phyloP scores from a whole-genome alignment of 92 coral and sea anemone genomes.

The Porites cylindrica region DNA sequence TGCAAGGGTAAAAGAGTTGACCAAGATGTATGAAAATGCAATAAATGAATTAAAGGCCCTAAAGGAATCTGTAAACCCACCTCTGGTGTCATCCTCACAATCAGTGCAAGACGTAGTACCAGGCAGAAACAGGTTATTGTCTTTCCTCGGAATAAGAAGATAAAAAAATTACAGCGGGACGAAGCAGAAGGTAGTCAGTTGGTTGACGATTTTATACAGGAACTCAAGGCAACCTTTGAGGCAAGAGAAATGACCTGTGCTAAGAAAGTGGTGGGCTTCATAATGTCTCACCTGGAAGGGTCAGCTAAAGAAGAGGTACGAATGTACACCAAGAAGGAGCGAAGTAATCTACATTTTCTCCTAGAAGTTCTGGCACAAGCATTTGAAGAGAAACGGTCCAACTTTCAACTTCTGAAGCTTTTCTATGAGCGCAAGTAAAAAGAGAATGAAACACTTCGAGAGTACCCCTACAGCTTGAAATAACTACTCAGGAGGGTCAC shows the following conservation, averaged over 20 bases:
- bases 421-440: slow-evolving; percentile 36
- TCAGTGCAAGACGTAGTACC: not conserved
- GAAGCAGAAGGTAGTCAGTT: slow-evolving; percentile 7
- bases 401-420: slow-evolving; percentile 38
- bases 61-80: slow-evolving; percentile 12
- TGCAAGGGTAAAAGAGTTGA: slow-evolving; percentile 3
- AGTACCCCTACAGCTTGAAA: slow-evolving; percentile 5
- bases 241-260: slow-evolving; percentile 16
- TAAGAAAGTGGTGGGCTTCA: slow-evolving; percentile 18
- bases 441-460: slow-evolving; percentile 34
- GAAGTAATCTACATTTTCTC: slow-evolving; percentile 12
- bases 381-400: slow-evolving; percentile 28
- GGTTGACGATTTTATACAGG: slow-evolving; percentile 12
- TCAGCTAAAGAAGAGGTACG: slow-evolving; percentile 24
- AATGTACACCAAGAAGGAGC: slow-evolving; percentile 18
- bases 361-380: slow-evolving; percentile 21
- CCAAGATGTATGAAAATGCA: not conserved
- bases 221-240: slow-evolving; percentile 18
- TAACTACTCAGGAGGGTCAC: slow-evolving; percentile 44
- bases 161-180: slow-evolving; percentile 6
- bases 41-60: not conserved
- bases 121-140: slow-evolving; percentile 24
- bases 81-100: slow-evolving; percentile 1
- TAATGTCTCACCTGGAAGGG: slow-evolving; percentile 31
- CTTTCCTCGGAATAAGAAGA: slow-evolving; percentile 19